These are phyloP conservation scores for Arion vulgaris DNA, from an alignment of 1,140 invertebrate species.

Conservation along the genomic window DNA sequence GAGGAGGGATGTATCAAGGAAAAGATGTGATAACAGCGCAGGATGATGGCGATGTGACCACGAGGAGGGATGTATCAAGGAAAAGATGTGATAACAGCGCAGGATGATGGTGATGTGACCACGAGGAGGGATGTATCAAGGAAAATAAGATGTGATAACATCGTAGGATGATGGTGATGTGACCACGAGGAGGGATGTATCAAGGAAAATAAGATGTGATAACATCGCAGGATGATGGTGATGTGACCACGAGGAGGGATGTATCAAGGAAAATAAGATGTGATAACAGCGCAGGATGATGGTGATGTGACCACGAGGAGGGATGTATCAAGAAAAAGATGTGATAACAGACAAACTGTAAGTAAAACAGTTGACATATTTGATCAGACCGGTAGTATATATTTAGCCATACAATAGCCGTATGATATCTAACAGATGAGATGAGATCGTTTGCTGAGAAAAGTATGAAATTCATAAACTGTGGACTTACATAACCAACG, in stretches of 20 bases:
- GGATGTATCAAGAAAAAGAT: neutral
- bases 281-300: neutral
- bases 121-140: neutral
- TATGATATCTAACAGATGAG: too few relatives aligned
- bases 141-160: neutral
- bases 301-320: neutral
- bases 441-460: too few relatives aligned
- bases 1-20: neutral
- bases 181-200: neutral
- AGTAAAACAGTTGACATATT: too few relatives aligned
- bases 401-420: too few relatives aligned
- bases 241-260: neutral
- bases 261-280: neutral
- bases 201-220: too few relatives aligned
- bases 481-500: too few relatives aligned
- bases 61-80: neutral
- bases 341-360: neutral
- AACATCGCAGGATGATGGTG: neutral
- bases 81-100: neutral
- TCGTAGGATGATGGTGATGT: neutral
- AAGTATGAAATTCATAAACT: too few relatives aligned
- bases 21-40: neutral
- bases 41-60: neutral
- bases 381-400: too few relatives aligned
- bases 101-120: neutral